Evolutionary conservation across 2,888 invertebrate species (phyloP).

Genomic region (Tipula vernalis): DNA sequence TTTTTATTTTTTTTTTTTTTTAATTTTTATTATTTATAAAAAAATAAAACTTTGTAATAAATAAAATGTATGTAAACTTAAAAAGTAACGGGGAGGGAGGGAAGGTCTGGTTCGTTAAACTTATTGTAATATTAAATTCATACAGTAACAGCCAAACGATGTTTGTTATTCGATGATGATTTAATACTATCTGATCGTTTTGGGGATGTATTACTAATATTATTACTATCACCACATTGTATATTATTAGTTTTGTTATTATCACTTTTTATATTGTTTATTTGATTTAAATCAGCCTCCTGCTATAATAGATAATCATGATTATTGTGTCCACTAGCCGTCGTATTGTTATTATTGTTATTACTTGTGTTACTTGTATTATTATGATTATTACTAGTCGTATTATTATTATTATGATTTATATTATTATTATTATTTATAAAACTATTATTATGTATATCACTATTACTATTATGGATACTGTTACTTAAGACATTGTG

Average conservation of each 20-base stretch:
- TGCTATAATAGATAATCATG: slow-evolving; percentile 4
- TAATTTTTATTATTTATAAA: too few relatives aligned
- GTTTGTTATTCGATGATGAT: slow-evolving; percentile 10
- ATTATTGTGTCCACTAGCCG: not conserved
- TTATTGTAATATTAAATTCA: slow-evolving; percentile 9
- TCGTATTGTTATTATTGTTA: not conserved
- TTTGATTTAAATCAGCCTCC: not conserved
- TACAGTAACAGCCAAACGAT: slow-evolving; percentile 16
- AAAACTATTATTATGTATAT: not conserved
- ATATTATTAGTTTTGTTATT: not conserved
- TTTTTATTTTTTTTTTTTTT: too few relatives aligned
- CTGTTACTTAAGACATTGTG: not conserved
- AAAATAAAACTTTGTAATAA: not conserved
- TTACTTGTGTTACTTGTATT: not conserved
- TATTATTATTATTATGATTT: not conserved
- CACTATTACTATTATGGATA: not conserved
- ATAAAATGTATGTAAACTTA: not conserved
- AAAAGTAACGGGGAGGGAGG: not conserved
- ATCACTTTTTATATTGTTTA: not conserved
- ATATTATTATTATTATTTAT: not conserved
- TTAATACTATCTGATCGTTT: slow-evolving; percentile 14
- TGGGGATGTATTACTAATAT: slow-evolving; percentile 1
- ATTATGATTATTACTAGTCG: not conserved
- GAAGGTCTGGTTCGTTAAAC: not conserved
- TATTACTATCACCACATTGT: slow-evolving; percentile 7